phyloP scores from a whole-genome alignment of 2,797 vertebrate species.

The Enteromius argenteus region DNA sequence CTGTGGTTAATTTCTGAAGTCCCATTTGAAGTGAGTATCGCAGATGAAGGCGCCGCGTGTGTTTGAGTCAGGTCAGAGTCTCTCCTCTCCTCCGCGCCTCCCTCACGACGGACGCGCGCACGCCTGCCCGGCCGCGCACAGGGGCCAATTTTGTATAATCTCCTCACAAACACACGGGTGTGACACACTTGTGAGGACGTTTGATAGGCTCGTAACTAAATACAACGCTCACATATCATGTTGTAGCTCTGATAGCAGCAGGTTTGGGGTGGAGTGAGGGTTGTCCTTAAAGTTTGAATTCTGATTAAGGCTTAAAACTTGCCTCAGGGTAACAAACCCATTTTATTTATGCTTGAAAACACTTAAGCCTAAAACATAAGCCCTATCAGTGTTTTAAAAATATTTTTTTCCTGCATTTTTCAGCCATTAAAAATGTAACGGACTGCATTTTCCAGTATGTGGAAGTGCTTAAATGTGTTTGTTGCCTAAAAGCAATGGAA shows the following conservation, averaged over 20 bases:
- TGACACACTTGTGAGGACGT: neutral
- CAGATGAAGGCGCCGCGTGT: neutral
- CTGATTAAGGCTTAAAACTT: neutral
- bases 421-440: neutral
- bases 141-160: neutral
- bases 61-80: neutral
- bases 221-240: no score
- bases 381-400: neutral
- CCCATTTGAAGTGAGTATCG: neutral
- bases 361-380: neutral
- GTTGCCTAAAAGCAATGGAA: neutral
- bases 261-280: neutral
- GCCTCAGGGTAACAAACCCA: neutral
- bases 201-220: neutral
- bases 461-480: neutral
- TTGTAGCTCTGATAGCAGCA: neutral
- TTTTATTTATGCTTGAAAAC: neutral
- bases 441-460: neutral
- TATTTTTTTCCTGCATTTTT: neutral
- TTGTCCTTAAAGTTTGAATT: neutral
- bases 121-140: neutral
- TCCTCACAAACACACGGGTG: neutral
- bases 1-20: neutral
- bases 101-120: neutral
- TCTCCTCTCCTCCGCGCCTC: neutral